phyloP scores from a whole-genome alignment of 2,888 invertebrate genomes.

The Chirona hameri region DNA sequence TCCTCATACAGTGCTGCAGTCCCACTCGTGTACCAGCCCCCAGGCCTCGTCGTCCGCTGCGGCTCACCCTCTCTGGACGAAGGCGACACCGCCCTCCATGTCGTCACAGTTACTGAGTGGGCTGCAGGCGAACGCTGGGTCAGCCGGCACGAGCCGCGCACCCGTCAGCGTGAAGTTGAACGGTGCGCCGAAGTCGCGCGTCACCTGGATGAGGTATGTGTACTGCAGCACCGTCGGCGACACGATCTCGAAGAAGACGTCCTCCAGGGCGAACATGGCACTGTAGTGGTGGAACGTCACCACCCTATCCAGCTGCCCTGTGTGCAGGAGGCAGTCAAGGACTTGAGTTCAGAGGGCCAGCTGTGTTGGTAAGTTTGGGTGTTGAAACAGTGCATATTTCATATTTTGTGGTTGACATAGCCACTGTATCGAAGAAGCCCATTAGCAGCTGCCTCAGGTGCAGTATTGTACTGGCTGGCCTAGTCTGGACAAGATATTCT shows the following conservation, averaged over 20 bases:
- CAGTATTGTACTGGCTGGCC: too few relatives aligned
- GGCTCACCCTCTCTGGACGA: constrained; percentile 8
- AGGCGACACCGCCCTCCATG: not conserved
- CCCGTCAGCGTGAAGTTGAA: not conserved
- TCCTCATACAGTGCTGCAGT: too few relatives aligned
- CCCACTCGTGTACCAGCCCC: too few relatives aligned
- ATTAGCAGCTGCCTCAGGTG: too few relatives aligned
- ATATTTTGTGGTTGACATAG: too few relatives aligned
- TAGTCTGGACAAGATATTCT: too few relatives aligned
- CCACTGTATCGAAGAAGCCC: too few relatives aligned
- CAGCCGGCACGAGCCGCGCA: not conserved
- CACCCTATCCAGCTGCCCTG: not conserved
- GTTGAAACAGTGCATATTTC: too few relatives aligned
- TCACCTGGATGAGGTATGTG: constrained; percentile 13
- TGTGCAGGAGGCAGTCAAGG: too few relatives aligned
- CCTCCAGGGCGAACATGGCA: constrained; percentile 8
- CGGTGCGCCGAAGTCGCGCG: not conserved
- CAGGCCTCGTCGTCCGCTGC: too few relatives aligned
- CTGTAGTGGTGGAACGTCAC: not conserved
- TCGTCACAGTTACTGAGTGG: not conserved
- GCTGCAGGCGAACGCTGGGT: not conserved
- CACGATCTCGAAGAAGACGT: constrained; percentile 1
- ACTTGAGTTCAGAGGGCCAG: too few relatives aligned
- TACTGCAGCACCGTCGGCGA: not conserved
- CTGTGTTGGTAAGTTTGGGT: too few relatives aligned